Conservation (phyloP, 2,113 vertebrate genomes). For the Pelobates fuscus region DNA sequence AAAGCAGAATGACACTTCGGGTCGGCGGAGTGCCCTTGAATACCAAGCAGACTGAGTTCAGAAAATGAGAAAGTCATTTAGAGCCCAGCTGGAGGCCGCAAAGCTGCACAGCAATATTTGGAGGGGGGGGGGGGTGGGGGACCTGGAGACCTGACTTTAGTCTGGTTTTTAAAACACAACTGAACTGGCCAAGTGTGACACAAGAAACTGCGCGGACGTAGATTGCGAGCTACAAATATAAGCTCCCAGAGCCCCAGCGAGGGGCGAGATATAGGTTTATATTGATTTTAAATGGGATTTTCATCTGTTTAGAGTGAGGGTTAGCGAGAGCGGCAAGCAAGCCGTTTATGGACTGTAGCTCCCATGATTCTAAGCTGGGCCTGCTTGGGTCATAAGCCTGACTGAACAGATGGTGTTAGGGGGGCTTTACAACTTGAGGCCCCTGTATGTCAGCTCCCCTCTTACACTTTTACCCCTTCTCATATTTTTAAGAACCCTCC, state of each 20-base stretch:
- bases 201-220: background rate
- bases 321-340: background rate
- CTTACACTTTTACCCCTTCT: no score
- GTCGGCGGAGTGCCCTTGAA: slow-evolving; percentile 65
- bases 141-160: slow-evolving; percentile 18
- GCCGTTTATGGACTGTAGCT: background rate
- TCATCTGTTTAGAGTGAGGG: background rate
- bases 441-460: no score
- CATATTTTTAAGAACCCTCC: no score
- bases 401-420: no score
- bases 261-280: slow-evolving; percentile 28
- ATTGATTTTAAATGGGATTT: slow-evolving; percentile 27
- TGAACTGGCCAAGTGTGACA: slow-evolving; percentile 61
- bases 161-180: slow-evolving; percentile 40
- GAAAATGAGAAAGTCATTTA: slow-evolving; percentile 78
- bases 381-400: no score
- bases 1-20: slow-evolving; percentile 63
- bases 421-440: no score
- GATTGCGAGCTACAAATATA: background rate
- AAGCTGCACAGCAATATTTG: slow-evolving; percentile 48
- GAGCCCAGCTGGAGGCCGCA: slow-evolving; percentile 71
- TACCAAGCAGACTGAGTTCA: slow-evolving; percentile 70
- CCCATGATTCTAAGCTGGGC: background rate
- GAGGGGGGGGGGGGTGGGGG: slow-evolving; percentile 1
- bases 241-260: slow-evolving; percentile 8